A percentile compares a stretch with the other conserved stretches of the same genome.
These are phyloP conservation scores for Falco naumanni DNA, from an alignment of 2,797 vertebrate genomes.

Conservation along the genomic window DNA sequence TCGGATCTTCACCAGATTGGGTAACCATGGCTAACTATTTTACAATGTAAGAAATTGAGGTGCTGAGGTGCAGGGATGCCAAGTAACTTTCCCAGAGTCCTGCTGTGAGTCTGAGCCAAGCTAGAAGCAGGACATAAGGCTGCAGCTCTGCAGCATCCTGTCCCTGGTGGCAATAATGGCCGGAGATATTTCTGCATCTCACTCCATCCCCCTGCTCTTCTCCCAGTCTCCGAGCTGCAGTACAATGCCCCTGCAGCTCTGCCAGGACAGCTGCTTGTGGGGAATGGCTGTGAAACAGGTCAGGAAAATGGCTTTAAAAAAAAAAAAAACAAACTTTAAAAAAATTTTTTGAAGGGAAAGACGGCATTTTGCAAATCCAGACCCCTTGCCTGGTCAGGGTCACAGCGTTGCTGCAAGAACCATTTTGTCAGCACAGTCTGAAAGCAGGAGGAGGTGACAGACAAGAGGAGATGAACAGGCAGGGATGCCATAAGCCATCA, in stretches of 20 bases:
- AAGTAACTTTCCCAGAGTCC: slow-evolving; percentile 4
- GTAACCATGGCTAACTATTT: not conserved
- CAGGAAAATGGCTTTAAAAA: not conserved
- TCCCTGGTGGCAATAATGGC: not conserved
- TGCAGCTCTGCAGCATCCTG: not conserved
- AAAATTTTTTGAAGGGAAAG: not conserved
- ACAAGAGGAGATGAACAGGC: not conserved
- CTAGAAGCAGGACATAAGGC: not conserved
- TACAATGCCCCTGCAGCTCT: not conserved
- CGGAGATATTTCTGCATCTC: not conserved
- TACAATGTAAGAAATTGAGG: not conserved
- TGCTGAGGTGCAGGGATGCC: not conserved
- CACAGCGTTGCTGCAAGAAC: not conserved
- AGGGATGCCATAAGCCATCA: not conserved
- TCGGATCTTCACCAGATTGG: not conserved
- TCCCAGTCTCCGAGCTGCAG: not conserved
- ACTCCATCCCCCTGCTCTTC: not conserved
- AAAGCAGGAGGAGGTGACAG: not conserved
- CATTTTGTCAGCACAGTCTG: not conserved
- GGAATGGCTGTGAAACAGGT: not conserved
- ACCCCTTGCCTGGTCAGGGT: not conserved
- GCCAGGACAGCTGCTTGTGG: not conserved
- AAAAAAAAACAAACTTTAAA: not conserved
- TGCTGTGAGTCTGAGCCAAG: not conserved
- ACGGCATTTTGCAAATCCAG: not conserved